phyloP scores from a whole-genome alignment of 2,113 vertebrate genomes.

The Antigone vipio region DNA sequence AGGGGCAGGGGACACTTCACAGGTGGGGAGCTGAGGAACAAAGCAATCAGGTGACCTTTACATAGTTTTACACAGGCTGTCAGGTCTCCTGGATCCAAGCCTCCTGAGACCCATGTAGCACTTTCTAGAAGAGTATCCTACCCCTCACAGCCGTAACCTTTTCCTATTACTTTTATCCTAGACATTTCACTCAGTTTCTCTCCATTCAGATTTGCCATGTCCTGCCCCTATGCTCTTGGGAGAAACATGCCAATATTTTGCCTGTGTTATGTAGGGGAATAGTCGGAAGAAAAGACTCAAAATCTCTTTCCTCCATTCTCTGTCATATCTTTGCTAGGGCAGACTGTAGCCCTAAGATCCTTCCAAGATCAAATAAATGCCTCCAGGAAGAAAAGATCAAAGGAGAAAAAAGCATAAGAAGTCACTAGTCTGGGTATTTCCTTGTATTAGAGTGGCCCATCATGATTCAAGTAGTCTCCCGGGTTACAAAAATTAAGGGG shows the following conservation, averaged over 20 bases:
- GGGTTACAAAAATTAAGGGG: conserved; percentile 13
- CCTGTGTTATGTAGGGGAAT: not conserved
- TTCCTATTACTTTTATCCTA: not conserved
- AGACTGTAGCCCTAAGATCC: conserved; percentile 59
- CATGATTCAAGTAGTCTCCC: conserved; percentile 2
- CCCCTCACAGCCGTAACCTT: not conserved
- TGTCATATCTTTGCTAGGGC: conserved; percentile 47
- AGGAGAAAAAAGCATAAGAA: conserved; percentile 55
- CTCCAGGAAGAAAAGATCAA: conserved; percentile 61
- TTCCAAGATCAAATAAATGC: conserved; percentile 66
- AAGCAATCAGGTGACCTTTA: not conserved
- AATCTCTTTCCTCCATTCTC: conserved; percentile 9
- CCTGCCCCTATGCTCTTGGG: not conserved
- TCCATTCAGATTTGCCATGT: not conserved
- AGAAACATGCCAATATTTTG: conserved; percentile 53
- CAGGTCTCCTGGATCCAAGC: not conserved
- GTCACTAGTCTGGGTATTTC: conserved; percentile 47
- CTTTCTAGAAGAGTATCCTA: not conserved
- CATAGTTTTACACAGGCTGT: not conserved
- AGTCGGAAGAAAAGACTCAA: conserved; percentile 18
- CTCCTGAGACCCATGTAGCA: not conserved
- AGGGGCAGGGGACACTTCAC: not conserved
- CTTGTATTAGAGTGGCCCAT: conserved; percentile 23
- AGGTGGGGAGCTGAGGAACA: not conserved
- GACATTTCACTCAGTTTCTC: not conserved